These are phyloP conservation scores for Zosterops japonicus DNA, from an alignment of 2,113 vertebrate species.

Conservation along the genomic window DNA sequence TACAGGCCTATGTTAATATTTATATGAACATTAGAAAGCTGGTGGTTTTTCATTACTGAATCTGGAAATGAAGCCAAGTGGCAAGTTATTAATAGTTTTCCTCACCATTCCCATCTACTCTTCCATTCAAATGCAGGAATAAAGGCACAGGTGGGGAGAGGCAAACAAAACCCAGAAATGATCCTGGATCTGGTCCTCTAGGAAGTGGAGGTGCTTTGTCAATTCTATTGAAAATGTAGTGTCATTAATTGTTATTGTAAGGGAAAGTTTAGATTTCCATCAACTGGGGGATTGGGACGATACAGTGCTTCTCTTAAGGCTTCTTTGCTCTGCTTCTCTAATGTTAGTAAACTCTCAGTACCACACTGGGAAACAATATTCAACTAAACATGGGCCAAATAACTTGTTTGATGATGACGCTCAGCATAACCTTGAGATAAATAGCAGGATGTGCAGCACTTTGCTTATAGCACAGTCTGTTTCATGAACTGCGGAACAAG, in stretches of 20 bases:
- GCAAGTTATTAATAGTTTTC: neutral
- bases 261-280: neutral
- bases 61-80: neutral
- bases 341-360: neutral
- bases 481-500: neutral
- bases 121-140: neutral
- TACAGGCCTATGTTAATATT: neutral
- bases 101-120: neutral
- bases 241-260: neutral
- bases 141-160: neutral
- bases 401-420: neutral
- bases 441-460: neutral
- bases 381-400: neutral
- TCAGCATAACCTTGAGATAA: conserved; percentile 1
- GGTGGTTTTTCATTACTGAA: neutral
- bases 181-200: neutral
- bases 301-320: neutral
- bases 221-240: neutral
- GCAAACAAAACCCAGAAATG: neutral
- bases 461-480: neutral
- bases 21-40: neutral
- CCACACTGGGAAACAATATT: neutral
- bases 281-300: neutral
- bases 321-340: neutral
- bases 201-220: neutral